Evolutionary conservation across 2,888 invertebrate genomes (phyloP).

Genomic region (Hylaea fasciaria): DNA sequence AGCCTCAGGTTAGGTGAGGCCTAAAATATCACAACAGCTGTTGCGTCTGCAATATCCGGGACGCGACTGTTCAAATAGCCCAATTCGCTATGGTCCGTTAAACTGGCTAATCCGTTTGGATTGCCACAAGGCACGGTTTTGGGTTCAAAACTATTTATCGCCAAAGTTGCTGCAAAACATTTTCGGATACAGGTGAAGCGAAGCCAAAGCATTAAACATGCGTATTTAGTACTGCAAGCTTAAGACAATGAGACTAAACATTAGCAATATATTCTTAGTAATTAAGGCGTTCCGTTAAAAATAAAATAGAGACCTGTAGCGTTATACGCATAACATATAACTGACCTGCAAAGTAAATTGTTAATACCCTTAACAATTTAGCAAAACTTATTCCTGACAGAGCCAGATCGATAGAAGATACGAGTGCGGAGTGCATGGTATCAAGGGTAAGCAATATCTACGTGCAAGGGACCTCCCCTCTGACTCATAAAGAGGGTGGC

Average conservation of each 20-base stretch:
- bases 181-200: too few relatives aligned
- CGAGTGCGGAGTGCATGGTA: slow-evolving; percentile 69
- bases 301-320: too few relatives aligned
- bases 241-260: too few relatives aligned
- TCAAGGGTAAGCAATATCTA: slow-evolving; percentile 72
- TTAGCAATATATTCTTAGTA: too few relatives aligned
- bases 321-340: too few relatives aligned
- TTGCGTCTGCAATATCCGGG: background rate
- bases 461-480: slow-evolving; percentile 82
- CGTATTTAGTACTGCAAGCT: too few relatives aligned
- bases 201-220: too few relatives aligned
- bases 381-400: slow-evolving; percentile 40
- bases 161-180: background rate
- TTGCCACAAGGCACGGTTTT: background rate
- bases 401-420: slow-evolving; percentile 71
- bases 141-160: background rate
- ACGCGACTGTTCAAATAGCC: slow-evolving; percentile 3
- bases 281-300: too few relatives aligned
- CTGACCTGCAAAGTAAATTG: too few relatives aligned
- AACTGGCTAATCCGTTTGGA: background rate
- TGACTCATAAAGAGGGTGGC: slow-evolving; percentile 84
- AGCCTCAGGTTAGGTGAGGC: too few relatives aligned
- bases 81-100: background rate
- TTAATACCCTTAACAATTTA: too few relatives aligned
- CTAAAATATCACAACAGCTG: background rate